Evolutionary conservation across 2,888 invertebrate genomes (phyloP).

Genomic region (Heliconius cydno): DNA sequence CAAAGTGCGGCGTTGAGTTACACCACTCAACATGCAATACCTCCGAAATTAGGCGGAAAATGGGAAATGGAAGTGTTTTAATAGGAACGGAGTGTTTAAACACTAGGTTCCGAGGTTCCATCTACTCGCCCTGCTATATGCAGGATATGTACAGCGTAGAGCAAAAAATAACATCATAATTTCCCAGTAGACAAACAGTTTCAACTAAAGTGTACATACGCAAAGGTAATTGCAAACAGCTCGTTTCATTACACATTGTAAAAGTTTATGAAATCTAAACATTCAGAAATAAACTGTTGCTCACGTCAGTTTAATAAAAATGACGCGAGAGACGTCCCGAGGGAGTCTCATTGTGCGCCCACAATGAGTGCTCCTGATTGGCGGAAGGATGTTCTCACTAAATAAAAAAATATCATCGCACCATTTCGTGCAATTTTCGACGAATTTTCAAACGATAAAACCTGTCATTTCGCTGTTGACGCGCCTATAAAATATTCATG

Average conservation of each 20-base stretch:
- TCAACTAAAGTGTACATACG: slow-evolving; percentile 30
- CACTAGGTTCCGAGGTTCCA: no score
- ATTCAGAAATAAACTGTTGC: slow-evolving; percentile 75
- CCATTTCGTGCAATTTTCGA: slow-evolving; percentile 82
- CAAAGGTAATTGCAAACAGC: slow-evolving; percentile 36
- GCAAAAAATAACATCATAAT: slow-evolving; percentile 13
- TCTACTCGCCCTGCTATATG: no score
- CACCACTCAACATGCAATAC: no score
- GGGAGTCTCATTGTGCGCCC: slow-evolving; percentile 76
- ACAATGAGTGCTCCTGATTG: slow-evolving; percentile 82
- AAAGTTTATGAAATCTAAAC: slow-evolving; percentile 56
- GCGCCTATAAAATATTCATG: slow-evolving; percentile 84
- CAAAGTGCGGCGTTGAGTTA: no score
- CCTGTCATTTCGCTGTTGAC: slow-evolving; percentile 84
- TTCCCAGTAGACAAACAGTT: slow-evolving; percentile 33
- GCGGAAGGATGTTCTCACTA: slow-evolving; percentile 84
- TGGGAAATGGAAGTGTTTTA: no score
- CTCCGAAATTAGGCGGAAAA: no score
- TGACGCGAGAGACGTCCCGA: slow-evolving; percentile 73
- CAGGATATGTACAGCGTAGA: no score
- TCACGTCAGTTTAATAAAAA: slow-evolving; percentile 78
- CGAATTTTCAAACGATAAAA: slow-evolving; percentile 84
- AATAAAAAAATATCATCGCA: slow-evolving; percentile 83
- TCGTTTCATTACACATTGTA: slow-evolving; percentile 46
- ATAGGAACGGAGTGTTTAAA: no score